Percentiles rank a stretch among this genome's conserved stretches.
phyloP scores from a whole-genome alignment of 2,113 vertebrate genomes.

The Phainopepla nitens region DNA sequence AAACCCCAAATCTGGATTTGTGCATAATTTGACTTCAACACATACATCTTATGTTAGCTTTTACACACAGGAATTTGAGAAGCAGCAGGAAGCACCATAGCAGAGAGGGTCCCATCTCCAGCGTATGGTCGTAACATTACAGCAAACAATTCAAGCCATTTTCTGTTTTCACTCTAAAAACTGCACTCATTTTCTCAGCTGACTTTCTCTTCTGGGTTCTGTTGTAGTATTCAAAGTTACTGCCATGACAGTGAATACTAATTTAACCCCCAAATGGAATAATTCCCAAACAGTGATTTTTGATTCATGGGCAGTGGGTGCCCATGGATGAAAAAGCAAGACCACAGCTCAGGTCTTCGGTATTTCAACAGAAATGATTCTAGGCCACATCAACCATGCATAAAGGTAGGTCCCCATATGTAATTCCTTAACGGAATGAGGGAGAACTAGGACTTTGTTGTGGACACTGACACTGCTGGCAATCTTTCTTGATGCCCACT shows the following conservation, averaged over 20 bases:
- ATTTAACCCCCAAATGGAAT: not conserved
- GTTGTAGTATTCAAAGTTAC: not conserved
- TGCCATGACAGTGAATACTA: not conserved
- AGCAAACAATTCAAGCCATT: not conserved
- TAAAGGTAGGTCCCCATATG: not conserved
- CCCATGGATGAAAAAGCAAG: not conserved
- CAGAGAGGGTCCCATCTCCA: not conserved
- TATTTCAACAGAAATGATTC: not conserved
- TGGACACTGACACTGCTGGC: not conserved
- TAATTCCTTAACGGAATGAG: not conserved
- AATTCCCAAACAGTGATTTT: not conserved
- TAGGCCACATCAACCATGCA: not conserved
- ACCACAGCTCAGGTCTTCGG: fast-evolving
- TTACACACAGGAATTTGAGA: not conserved
- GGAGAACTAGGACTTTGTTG: too few relatives aligned
- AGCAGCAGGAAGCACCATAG: not conserved
- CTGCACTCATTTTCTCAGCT: not conserved
- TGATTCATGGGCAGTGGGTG: not conserved
- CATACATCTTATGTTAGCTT: not conserved
- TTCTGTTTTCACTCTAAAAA: not conserved
- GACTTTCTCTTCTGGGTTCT: not conserved
- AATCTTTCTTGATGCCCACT: not conserved
- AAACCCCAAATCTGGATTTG: not conserved
- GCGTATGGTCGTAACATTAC: not conserved
- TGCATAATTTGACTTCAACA: not conserved